These are phyloP conservation scores for Osmerus mordax DNA, from an alignment of 2,113 vertebrate genomes.

Conservation along the genomic window DNA sequence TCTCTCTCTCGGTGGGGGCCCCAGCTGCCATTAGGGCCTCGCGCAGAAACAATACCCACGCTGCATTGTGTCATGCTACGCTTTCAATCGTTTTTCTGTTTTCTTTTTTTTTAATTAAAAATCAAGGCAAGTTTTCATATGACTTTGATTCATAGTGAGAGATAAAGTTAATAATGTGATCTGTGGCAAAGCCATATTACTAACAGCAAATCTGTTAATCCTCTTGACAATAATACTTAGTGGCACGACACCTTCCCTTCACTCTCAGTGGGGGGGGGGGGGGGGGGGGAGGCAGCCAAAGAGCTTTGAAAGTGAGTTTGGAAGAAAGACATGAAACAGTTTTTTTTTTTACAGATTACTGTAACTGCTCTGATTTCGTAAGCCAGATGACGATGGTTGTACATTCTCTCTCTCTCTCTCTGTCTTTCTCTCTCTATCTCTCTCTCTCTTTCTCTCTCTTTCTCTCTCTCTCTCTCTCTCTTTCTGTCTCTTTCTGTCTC, in stretches of 20 bases:
- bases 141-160: slow-evolving; percentile 53
- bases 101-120: slow-evolving; percentile 62
- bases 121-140: slow-evolving; percentile 43
- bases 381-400: neutral
- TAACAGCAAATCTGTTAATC: slow-evolving; percentile 55
- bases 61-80: slow-evolving; percentile 25
- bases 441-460: slow-evolving; percentile 15
- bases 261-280: neutral
- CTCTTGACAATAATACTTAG: slow-evolving; percentile 48
- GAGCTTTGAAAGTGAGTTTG: slow-evolving; percentile 17
- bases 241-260: slow-evolving; percentile 40
- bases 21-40: neutral
- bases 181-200: slow-evolving; percentile 34
- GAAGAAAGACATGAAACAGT: slow-evolving; percentile 13
- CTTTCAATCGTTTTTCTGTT: slow-evolving; percentile 38
- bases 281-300: neutral
- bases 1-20: neutral
- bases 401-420: neutral
- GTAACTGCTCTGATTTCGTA: slow-evolving; percentile 11
- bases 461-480: too few relatives aligned
- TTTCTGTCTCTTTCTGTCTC: too few relatives aligned
- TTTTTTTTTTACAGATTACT: slow-evolving; percentile 11
- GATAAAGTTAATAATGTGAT: slow-evolving; percentile 49
- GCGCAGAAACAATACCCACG: slow-evolving; percentile 26
- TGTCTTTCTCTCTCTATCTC: neutral